These are phyloP conservation scores for Eueremaeus valkanovi DNA, from an alignment of 2,888 invertebrate genomes.

Conservation along the genomic window DNA sequence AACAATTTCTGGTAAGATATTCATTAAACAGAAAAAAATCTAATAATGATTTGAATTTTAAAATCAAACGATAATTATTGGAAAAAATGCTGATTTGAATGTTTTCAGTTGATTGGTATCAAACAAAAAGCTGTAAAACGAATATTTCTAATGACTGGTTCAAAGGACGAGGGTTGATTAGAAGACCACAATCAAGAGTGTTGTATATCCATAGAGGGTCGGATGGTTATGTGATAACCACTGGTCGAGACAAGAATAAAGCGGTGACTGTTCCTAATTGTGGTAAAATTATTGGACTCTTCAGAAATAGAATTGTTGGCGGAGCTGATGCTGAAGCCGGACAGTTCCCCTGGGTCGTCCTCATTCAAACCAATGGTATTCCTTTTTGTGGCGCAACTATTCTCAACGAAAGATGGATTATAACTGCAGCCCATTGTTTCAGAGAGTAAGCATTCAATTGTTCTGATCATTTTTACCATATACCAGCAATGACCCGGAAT, in stretches of 20 bases:
- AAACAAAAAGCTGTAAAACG: neutral
- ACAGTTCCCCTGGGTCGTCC: neutral
- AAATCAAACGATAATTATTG: too few species aligned
- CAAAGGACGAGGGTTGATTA: neutral
- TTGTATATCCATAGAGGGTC: neutral
- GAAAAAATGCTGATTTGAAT: too few species aligned
- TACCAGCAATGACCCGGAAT: too few species aligned
- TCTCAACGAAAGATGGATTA: conserved; percentile 5
- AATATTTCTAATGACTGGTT: neutral
- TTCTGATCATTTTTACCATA: too few species aligned
- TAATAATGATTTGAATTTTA: too few species aligned
- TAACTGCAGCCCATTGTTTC: conserved; percentile 30
- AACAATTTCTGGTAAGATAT: too few species aligned
- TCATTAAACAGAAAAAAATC: too few species aligned
- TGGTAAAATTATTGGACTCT: neutral
- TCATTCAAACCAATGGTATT: neutral
- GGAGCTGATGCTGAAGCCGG: neutral
- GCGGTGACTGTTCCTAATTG: neutral
- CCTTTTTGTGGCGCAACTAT: conserved; percentile 8
- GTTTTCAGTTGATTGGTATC: too few species aligned
- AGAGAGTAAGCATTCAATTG: neutral
- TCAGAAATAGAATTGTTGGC: neutral
- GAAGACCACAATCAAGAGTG: neutral
- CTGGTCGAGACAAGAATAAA: neutral
- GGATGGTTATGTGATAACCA: neutral